Evolutionary conservation across 2,888 invertebrate genomes (phyloP).

Genomic region (Coelinius sp.): DNA sequence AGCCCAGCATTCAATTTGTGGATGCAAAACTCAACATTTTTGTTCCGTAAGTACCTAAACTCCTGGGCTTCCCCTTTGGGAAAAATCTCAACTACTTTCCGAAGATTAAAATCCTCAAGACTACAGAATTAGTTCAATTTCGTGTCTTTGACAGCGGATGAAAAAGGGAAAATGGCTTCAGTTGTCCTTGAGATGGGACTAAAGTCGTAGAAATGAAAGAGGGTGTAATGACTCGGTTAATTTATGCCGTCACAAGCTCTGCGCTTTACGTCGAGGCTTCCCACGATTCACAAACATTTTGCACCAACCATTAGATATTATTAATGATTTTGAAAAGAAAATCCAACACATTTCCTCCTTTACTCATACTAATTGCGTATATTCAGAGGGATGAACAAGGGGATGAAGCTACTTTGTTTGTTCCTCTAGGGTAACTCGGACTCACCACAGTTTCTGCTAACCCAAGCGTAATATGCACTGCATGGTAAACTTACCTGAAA

Average conservation of each 20-base stretch:
- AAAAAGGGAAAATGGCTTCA: not conserved
- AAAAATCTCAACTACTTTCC: not conserved
- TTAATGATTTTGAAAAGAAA: not conserved
- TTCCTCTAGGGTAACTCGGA: not conserved
- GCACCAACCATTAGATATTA: not conserved
- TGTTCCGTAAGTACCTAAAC: not conserved
- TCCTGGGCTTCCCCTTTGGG: not conserved
- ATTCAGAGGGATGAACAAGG: too few relatives aligned
- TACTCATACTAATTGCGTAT: not conserved
- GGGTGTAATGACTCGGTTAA: slow-evolving; percentile 1
- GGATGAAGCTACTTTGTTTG: not conserved
- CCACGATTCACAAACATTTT: not conserved
- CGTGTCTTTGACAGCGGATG: not conserved
- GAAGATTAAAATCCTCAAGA: not conserved
- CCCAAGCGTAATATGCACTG: not conserved
- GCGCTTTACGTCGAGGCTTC: not conserved
- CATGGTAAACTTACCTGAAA: slow-evolving; percentile 32
- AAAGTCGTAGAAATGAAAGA: slow-evolving; percentile 11
- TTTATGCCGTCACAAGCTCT: not conserved
- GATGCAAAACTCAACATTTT: not conserved
- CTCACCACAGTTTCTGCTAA: slow-evolving; percentile 19
- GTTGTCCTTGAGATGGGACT: not conserved
- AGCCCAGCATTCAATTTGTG: not conserved
- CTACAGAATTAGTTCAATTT: slow-evolving; percentile 8
- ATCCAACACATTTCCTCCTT: not conserved